Base-by-base conservation (phyloP, 2,888 invertebrate species). In the Steromphala cineraria region DNA sequence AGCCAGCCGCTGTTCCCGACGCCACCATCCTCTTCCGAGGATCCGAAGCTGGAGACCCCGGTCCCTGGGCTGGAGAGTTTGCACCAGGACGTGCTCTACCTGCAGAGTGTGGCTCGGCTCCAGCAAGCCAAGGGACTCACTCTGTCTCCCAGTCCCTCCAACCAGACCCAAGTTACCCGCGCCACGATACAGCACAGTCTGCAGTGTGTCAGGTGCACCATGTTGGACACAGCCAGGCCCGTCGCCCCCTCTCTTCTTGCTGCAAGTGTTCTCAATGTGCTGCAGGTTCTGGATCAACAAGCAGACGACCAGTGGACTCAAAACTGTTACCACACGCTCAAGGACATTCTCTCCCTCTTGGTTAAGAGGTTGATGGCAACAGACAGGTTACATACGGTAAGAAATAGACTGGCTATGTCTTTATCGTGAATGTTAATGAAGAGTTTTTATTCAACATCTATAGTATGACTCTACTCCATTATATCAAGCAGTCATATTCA, bases 1-100 rank as follows among this genome's bases (percentile, higher is more conserved):
- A 78, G 78, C 31, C 62, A 78, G 4, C 52, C 78, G 1, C 0
- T 78, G 15, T 78, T 78, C 62, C 78, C 67, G 5, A 78, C 78
- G 5, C 78, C 78, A 21, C 78, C 78, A 2, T 78, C 19, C 2
- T 77, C 77, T 13, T 55, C 28, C 8, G 53, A 53, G 19, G 55
- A 10, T 40, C 24, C 17, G 15, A 19, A 19, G 36, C 15, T 36
- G 40, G 36, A n/a, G 71, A 17, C 19, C n/a, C 36, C n/a, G 5
- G 17, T 3, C 40, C 17, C 46, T 19, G 21, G 24, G 17, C 28
- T 46, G 46, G 46, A 46, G 36, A 52, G 46, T 53, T 46, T 75
- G 21, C 75, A 75, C 13, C 46, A 75, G n/a, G 53, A 75, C 53
- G 24, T 53, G 24, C 36, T 46, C 21, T 75, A 19, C 21, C 75